Percentiles rank a stretch among this genome's conserved stretches.
phyloP scores from a whole-genome alignment of 2,888 invertebrate species.

The Ditula angustiorana region DNA sequence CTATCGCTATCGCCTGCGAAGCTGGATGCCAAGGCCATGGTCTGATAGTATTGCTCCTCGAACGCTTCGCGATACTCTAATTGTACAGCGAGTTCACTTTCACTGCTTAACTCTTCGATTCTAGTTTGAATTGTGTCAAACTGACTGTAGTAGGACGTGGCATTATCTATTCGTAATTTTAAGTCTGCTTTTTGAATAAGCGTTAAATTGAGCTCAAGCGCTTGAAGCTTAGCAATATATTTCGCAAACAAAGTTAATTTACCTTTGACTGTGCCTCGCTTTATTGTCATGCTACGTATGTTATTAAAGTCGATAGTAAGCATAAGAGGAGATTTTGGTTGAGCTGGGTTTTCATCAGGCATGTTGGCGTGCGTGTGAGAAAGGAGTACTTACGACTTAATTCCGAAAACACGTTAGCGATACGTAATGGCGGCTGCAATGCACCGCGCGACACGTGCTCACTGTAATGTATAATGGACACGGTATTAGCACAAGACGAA shows the following conservation, averaged over 20 bases:
- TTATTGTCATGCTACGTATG: not conserved
- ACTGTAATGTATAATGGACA: not conserved
- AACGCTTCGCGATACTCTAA: not conserved
- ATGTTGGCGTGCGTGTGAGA: not conserved
- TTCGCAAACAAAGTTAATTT: not conserved
- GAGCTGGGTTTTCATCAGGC: not conserved
- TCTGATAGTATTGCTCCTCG: not conserved
- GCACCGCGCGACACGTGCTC: not conserved
- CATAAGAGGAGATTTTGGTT: not conserved
- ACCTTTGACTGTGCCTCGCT: too few species aligned
- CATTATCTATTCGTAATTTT: not conserved
- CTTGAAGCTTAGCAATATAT: not conserved
- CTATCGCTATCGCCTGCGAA: not conserved
- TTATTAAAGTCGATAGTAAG: not conserved
- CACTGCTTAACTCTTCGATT: not conserved
- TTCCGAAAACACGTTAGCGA: not conserved
- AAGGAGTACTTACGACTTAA: not conserved
- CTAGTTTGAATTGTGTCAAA: not conserved
- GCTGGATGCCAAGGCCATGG: not conserved
- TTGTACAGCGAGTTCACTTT: not conserved
- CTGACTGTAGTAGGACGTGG: not conserved
- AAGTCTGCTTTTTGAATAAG: not conserved
- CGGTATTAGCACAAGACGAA: not conserved
- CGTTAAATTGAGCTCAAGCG: not conserved
- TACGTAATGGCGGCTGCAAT: not conserved